phyloP scores from a whole-genome alignment of 1,140 invertebrate genomes.

The Hycleus cichorii region DNA sequence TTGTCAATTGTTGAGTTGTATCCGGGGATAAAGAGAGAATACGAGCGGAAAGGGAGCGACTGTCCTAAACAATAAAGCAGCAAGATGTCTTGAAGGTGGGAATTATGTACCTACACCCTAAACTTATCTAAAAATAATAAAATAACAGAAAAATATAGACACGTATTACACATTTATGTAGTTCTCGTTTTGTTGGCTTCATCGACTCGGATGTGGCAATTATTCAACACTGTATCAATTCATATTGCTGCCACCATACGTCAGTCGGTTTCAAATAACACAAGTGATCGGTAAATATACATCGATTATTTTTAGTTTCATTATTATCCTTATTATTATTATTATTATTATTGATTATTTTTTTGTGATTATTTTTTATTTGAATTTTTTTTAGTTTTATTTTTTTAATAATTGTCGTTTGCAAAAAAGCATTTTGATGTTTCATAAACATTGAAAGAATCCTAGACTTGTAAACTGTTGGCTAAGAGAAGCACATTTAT shows the following conservation, averaged over 20 bases:
- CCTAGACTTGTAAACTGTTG: conserved; percentile 32
- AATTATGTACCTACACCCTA: conserved; percentile 19
- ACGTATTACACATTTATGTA: conserved; percentile 17
- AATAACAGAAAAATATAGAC: not conserved
- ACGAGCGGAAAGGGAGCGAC: conserved; percentile 15
- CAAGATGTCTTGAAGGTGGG: conserved; percentile 23
- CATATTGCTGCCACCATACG: conserved; percentile 22
- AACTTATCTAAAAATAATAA: conserved; percentile 8
- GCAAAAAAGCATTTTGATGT: conserved; percentile 29
- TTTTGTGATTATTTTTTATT: not conserved
- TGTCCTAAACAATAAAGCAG: conserved; percentile 21
- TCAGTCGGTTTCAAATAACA: conserved; percentile 18
- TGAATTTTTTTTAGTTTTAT: not conserved
- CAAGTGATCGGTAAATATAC: conserved; percentile 24
- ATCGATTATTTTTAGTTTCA: not conserved
- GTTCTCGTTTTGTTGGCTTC: no score
- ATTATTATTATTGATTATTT: no score
- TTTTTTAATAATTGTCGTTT: conserved; percentile 22
- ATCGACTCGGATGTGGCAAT: conserved; percentile 15
- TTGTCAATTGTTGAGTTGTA: not conserved
- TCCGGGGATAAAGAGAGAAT: not conserved
- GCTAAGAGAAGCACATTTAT: conserved; percentile 37
- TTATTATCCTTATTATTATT: no score
- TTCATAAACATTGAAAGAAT: conserved; percentile 31
- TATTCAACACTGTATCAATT: conserved; percentile 24